phyloP scores from a whole-genome alignment of 2,888 invertebrate species.

The Cosmopolites sordidus region DNA sequence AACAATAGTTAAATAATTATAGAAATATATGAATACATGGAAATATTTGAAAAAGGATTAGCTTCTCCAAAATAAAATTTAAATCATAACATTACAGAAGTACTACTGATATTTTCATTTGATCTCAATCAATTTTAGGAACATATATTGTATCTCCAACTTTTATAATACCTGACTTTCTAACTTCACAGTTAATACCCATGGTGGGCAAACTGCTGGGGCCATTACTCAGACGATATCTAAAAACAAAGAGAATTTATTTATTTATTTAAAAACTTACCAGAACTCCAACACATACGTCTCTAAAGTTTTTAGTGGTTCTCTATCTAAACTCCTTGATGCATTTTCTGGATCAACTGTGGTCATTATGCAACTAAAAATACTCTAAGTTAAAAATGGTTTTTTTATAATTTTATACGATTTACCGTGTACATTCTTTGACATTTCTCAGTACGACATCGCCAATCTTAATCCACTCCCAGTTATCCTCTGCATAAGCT shows the following conservation, averaged over 20 bases:
- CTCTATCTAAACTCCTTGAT: constrained; percentile 43
- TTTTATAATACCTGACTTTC: constrained; percentile 47
- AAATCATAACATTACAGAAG: no score
- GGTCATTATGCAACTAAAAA: constrained; percentile 47
- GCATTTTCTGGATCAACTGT: constrained; percentile 52
- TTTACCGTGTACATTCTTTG: constrained; percentile 51
- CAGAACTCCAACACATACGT: constrained; percentile 45
- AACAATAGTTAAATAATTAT: no score
- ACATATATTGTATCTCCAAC: constrained; percentile 53
- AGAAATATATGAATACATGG: no score
- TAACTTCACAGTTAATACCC: constrained; percentile 52
- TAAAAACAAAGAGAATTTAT: constrained; percentile 31
- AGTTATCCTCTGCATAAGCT: constrained; percentile 53
- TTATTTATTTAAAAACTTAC: no score
- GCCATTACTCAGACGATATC: constrained; percentile 49
- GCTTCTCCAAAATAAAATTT: no score
- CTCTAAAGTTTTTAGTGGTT: constrained; percentile 54
- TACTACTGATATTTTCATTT: no score
- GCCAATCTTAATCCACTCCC: constrained; percentile 58
- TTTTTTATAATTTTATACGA: no score
- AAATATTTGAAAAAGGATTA: no score
- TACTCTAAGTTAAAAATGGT: not conserved
- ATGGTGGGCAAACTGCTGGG: constrained; percentile 45
- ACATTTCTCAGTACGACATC: constrained; percentile 51
- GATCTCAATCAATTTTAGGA: constrained; percentile 27